phyloP scores from a whole-genome alignment of 2,797 vertebrate species.

The Clarias pachynema region DNA sequence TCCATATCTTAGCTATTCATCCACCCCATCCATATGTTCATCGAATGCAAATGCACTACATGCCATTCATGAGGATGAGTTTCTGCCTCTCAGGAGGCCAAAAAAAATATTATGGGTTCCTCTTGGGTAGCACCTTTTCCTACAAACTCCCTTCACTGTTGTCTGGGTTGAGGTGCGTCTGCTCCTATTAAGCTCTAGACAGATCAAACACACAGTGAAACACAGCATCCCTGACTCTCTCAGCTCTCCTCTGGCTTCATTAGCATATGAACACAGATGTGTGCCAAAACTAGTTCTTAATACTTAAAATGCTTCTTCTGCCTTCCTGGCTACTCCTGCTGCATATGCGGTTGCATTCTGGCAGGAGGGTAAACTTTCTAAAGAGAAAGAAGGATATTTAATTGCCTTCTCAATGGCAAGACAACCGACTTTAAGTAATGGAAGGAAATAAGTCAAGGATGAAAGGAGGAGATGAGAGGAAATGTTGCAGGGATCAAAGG shows the following conservation, averaged over 20 bases:
- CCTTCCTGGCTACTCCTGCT: conserved; percentile 26
- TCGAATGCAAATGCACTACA: conserved; percentile 66
- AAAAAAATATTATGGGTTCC: conserved; percentile 52
- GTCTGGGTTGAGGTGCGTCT: conserved; percentile 40
- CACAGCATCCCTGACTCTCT: background rate
- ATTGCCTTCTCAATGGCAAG: conserved; percentile 14
- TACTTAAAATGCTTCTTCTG: conserved; percentile 44
- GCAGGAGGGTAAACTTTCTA: conserved; percentile 21
- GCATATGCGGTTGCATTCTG: conserved; percentile 11
- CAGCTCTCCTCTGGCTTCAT: conserved; percentile 36
- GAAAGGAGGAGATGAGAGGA: conserved; percentile 19
- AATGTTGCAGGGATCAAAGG: background rate
- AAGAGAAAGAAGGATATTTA: conserved; percentile 24
- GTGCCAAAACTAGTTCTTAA: conserved; percentile 54
- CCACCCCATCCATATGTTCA: conserved; percentile 55
- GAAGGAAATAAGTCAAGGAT: conserved; percentile 15
- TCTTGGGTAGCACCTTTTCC: conserved; percentile 54
- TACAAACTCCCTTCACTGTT: conserved; percentile 57
- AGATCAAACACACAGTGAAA: conserved; percentile 55
- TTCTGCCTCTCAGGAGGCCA: conserved; percentile 39
- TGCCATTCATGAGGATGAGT: conserved; percentile 54
- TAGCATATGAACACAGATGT: conserved; percentile 58
- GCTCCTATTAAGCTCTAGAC: conserved; percentile 40
- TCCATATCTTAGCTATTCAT: conserved; percentile 43
- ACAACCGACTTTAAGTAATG: conserved; percentile 6